Base-by-base conservation (phyloP, 2,888 invertebrate species). In the Drosophila seclusa region DNA sequence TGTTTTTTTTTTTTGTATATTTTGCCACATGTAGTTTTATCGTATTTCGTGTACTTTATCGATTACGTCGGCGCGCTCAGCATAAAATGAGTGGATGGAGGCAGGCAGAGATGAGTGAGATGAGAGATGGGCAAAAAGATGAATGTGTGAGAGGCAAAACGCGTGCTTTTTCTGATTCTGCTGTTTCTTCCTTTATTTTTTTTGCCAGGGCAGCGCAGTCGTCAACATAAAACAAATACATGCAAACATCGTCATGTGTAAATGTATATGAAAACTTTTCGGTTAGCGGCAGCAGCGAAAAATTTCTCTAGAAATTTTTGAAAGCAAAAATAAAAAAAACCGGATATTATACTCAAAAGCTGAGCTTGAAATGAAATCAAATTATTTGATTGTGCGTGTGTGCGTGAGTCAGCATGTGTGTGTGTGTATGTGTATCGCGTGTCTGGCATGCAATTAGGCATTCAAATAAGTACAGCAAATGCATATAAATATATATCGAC, bases 271-370 rank as follows among this genome's bases (percentile, higher is more conserved):
- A 64, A 78, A 69, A 68, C 67, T 58, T 68, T 66, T 57, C n/a
- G 55, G 13, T 55, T 55, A 38, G 55, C 38, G n/a, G 72, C 61
- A 49, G 66, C 68, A 69, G 71, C 79, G 57, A 78, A 87, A 77
- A 89, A 79, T 87, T 87, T 87, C 90, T 80, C 89, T 88, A 81
- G 83, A 90, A 87, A 87, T 89, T 85, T 85, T 90, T 86, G 86
- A 87, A 90, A 90, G 90, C 90, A 80, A 73, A 86, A 74, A 83
- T 40, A 29, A 57, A 27, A 18, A 82, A 89, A 87, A 87, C 89
- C 87, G 87, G 87, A 87, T 87, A 90, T 81, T 68, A 79, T 79
- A 77, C 79, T 73, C 73, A 72, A 76, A 84, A 85, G 82, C 73
- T 68, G 69, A 89, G 80, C 85, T 89, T 34, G 54, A 78, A 77